A percentile compares a stretch with the other conserved stretches of the same genome.
These are phyloP conservation scores for Exaiptasia diaphana DNA, from an alignment of 64 coral and sea anemone species.

Conservation along the genomic window DNA sequence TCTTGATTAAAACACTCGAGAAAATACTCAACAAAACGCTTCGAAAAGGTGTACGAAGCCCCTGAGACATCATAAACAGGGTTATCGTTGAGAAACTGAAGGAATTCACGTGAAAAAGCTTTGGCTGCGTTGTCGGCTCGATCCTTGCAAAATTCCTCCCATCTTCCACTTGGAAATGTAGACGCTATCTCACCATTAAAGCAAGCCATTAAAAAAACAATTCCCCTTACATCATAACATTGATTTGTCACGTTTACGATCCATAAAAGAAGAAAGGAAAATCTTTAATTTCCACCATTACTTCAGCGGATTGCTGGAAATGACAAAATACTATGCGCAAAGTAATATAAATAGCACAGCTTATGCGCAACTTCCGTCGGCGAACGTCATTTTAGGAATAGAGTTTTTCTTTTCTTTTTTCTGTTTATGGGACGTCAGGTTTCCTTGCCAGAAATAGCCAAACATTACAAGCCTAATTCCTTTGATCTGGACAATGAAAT, in stretches of 20 bases:
- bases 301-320: background rate
- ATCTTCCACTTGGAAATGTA: constrained; percentile 81
- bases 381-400: no score
- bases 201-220: constrained; percentile 69
- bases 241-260: no score
- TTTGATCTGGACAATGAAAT: no score
- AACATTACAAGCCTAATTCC: no score
- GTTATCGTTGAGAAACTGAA: constrained; percentile 87
- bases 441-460: no score
- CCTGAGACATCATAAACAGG: constrained; percentile 88
- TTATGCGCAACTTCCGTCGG: constrained; percentile 7
- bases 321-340: background rate
- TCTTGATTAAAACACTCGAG: constrained; percentile 72
- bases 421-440: no score
- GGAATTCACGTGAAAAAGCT: constrained; percentile 89
- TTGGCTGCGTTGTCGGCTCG: constrained; percentile 81
- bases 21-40: constrained; percentile 90
- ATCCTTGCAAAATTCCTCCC: constrained; percentile 98
- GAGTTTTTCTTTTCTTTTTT: no score
- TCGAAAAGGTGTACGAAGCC: constrained; percentile 86
- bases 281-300: no score
- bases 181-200: constrained; percentile 87
- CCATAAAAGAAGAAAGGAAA: no score
- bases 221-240: background rate
- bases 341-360: background rate